Conservation (phyloP, 1,140 invertebrate species). For the Brachystomella parvula region DNA sequence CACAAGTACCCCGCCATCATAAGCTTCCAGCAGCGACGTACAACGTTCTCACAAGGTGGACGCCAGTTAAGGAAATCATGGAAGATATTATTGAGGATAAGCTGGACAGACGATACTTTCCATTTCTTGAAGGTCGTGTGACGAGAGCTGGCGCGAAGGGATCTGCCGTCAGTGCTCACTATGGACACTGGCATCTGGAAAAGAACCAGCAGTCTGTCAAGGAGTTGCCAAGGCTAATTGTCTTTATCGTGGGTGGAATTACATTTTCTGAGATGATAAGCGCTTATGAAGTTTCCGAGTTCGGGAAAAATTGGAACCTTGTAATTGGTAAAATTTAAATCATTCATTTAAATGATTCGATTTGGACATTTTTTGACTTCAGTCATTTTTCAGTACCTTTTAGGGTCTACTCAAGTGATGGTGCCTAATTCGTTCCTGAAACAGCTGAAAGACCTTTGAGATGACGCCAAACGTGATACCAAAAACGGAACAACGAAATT, state of each 20-base stretch:
- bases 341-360: background rate
- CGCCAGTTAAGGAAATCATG: constrained; percentile 96
- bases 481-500: background rate
- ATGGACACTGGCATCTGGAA: constrained; percentile 98
- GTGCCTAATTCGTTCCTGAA: constrained; percentile 91
- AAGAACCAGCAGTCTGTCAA: constrained; percentile 55
- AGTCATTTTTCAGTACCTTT: constrained; percentile 34
- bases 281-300: constrained; percentile 94
- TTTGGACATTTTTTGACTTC: background rate
- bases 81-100: constrained; percentile 94
- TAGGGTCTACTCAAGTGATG: constrained; percentile 86
- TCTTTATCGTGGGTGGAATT: constrained; percentile 92
- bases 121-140: constrained; percentile 87
- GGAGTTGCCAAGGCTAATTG: constrained; percentile 74
- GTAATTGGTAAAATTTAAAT: constrained; percentile 72
- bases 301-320: constrained; percentile 97
- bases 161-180: constrained; percentile 77
- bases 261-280: constrained; percentile 95
- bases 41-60: constrained; percentile 76
- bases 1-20: constrained; percentile 77
- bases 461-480: background rate
- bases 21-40: constrained; percentile 77
- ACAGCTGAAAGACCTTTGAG: constrained; percentile 47
- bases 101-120: constrained; percentile 76
- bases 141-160: constrained; percentile 76